Percentiles rank a stretch among this genome's conserved stretches.
phyloP scores from a whole-genome alignment of 2,797 vertebrate species.

The Euthynnus affinis region DNA sequence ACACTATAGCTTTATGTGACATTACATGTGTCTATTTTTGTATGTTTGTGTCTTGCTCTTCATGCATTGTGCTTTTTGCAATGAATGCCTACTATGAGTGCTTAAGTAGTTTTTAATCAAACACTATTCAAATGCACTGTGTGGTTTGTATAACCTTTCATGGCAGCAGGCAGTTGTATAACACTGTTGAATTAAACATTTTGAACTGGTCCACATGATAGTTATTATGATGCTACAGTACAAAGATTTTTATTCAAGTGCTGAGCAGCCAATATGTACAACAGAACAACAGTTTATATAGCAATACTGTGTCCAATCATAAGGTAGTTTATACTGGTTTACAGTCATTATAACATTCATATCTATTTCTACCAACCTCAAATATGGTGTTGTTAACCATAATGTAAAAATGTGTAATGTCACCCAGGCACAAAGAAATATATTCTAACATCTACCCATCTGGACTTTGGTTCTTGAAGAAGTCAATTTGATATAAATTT shows the following conservation, averaged over 20 bases:
- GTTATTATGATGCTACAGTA: too few relatives aligned
- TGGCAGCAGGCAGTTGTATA: background rate
- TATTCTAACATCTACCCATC: background rate
- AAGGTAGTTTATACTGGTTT: background rate
- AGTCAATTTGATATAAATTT: background rate
- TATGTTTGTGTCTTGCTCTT: background rate
- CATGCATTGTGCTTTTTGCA: too few relatives aligned
- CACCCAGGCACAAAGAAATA: background rate
- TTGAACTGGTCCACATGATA: background rate
- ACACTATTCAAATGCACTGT: background rate
- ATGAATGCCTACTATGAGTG: too few relatives aligned
- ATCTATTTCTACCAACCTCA: too few relatives aligned
- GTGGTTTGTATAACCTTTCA: background rate
- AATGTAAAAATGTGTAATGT: background rate
- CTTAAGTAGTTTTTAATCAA: too few relatives aligned
- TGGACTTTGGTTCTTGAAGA: background rate
- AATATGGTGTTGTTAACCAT: background rate
- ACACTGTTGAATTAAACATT: background rate
- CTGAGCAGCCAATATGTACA: background rate
- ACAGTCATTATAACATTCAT: background rate
- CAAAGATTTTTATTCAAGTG: too few relatives aligned
- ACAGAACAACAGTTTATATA: background rate
- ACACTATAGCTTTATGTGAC: too few relatives aligned
- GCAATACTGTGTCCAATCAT: background rate
- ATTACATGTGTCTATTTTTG: too few relatives aligned